Base-by-base conservation (phyloP, 2,888 invertebrate species). In the Pseudococcus jackbeardsleyi region DNA sequence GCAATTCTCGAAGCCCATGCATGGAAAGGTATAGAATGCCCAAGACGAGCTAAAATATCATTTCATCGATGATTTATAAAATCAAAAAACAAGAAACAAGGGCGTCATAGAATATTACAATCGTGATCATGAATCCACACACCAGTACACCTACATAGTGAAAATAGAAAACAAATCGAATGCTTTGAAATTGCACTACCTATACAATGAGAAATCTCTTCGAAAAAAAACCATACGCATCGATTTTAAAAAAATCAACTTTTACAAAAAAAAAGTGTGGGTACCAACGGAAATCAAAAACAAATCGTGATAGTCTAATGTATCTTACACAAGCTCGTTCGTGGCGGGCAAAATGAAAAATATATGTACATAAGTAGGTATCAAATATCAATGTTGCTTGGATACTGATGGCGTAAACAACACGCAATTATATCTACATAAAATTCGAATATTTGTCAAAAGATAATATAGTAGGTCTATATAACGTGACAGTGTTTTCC, bases 1-100 rank as follows among this genome's bases (percentile, higher is more conserved):
- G 94, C 92, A 96, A 96, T 92, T 96, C 96, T 64, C 94, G 93
- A 91, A 96, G 93, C 90, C 96, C 93, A 92, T 95, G 95, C 91
- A 96, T 92, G 0, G 95, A 93, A 85, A 96, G 93, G 90, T 95
- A 95, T 90, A 96, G 93, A 89, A 95, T 91, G 68, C 96, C 96
- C 92, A 96, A 94, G 91, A 94, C 92, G 91, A 96, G 94, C 96
- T 96, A 92, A 48, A 88, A 88, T 22, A 77, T 22, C 46, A 86
- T 42, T 42, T 19, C 1, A 84, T 84, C 17, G 48, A 26, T 84
- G 50, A 48, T 84, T 84, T 12, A 84, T 19, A 72, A 72, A 72
- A 17, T 72, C 33, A 19, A 1, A 72, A 33, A 72, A 33, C 26
- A 33, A 33, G 26, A 64, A 64, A 64, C 19, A 3, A 64, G 12